Percentiles rank a stretch among this genome's conserved stretches.
phyloP scores from a whole-genome alignment of 2,797 vertebrate genomes.

The Protosalanx chinensis region DNA sequence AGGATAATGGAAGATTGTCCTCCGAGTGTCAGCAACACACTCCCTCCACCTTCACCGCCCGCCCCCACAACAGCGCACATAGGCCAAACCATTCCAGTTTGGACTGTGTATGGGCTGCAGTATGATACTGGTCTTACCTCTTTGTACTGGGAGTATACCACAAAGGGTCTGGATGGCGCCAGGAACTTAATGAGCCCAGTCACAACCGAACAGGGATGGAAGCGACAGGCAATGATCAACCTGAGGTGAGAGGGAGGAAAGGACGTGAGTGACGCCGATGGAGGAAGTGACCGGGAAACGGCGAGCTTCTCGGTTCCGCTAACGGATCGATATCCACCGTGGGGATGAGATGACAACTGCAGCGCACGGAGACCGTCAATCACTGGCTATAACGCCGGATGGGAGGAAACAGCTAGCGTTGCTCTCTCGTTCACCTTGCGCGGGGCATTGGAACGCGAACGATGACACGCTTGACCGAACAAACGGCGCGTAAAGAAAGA shows the following conservation, averaged over 20 bases:
- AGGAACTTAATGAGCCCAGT: conserved; percentile 86
- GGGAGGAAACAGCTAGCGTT: conserved; percentile 45
- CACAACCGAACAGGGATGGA: conserved; percentile 85
- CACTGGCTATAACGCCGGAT: conserved; percentile 23
- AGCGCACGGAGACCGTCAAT: conserved; percentile 39
- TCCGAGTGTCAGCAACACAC: conserved; percentile 32
- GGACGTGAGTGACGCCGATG: conserved; percentile 18
- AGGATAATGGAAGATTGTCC: conserved; percentile 3
- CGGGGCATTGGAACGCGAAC: background rate
- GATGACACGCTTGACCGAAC: background rate
- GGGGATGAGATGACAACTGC: conserved; percentile 29
- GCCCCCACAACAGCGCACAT: background rate
- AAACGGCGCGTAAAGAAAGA: background rate
- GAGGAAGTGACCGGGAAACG: conserved; percentile 10
- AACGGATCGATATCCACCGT: conserved; percentile 46
- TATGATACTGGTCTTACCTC: conserved; percentile 77
- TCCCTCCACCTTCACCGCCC: background rate
- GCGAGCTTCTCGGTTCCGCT: conserved; percentile 11
- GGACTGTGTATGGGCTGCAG: too few species aligned
- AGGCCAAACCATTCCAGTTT: background rate
- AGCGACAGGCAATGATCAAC: conserved; percentile 91
- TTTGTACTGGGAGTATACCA: conserved; percentile 93
- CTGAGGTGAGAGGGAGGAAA: conserved; percentile 62
- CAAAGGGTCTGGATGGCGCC: conserved; percentile 92
- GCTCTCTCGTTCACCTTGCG: conserved; percentile 41